Evolutionary conservation across 2,113 vertebrate genomes (phyloP).

Genomic region (Oryzias curvinotus): DNA sequence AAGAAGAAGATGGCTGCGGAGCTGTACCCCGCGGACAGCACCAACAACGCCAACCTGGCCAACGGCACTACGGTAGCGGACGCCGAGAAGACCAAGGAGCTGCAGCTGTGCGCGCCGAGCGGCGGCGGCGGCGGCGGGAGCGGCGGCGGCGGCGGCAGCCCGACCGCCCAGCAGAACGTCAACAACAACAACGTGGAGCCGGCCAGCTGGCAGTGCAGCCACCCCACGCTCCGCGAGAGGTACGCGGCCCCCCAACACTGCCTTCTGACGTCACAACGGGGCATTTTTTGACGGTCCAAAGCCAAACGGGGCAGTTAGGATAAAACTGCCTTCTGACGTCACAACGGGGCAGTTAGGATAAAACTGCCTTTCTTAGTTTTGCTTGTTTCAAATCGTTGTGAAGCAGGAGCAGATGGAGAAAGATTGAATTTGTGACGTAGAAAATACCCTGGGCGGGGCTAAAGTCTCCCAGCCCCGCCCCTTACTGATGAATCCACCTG

Average conservation of each 20-base stretch:
- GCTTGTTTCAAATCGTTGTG: too few relatives aligned
- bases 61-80: constrained; percentile 75
- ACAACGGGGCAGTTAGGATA: too few relatives aligned
- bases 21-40: constrained; percentile 81
- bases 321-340: neutral
- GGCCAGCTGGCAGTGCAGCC: constrained; percentile 86
- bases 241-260: constrained; percentile 36
- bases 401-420: too few relatives aligned
- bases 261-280: neutral
- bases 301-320: too few relatives aligned
- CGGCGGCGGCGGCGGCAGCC: constrained; percentile 72
- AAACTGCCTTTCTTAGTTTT: too few relatives aligned
- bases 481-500: too few relatives aligned
- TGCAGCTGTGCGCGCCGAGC: constrained; percentile 75
- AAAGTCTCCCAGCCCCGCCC: too few relatives aligned
- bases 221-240: constrained; percentile 94
- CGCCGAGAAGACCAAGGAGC: constrained; percentile 79
- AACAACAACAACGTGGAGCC: constrained; percentile 92
- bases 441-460: too few relatives aligned
- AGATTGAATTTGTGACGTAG: too few relatives aligned
- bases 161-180: constrained; percentile 82
- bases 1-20: constrained; percentile 91
- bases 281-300: too few relatives aligned
- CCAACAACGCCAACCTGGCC: constrained; percentile 77
- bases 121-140: constrained; percentile 57